Percentiles rank a stretch among this genome's conserved stretches.
phyloP scores from a whole-genome alignment of 92 coral and sea anemone genomes.

The Porites cylindrica region DNA sequence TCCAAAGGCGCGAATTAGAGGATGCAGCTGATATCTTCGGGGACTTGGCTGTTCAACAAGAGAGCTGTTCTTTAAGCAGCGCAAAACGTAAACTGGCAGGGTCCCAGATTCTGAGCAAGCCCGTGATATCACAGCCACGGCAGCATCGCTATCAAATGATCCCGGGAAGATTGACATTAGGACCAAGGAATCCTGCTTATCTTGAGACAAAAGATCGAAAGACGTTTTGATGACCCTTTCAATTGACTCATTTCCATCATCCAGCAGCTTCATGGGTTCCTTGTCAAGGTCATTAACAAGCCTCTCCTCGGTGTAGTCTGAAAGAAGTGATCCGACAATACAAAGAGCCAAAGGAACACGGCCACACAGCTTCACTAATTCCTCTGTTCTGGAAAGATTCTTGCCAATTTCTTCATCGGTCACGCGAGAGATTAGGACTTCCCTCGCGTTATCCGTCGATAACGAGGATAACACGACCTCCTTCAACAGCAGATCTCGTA shows the following conservation, averaged over 20 bases:
- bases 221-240: constrained; percentile 36
- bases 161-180: constrained; percentile 45
- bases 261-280: constrained; percentile 33
- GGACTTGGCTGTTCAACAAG: constrained; percentile 15
- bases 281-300: constrained; percentile 18
- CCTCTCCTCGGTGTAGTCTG: constrained; percentile 23
- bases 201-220: background rate
- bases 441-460: background rate
- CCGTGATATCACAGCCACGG: constrained; percentile 14
- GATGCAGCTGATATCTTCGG: constrained; percentile 30
- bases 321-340: constrained; percentile 44
- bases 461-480: background rate
- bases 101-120: background rate
- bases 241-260: constrained; percentile 6
- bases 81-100: background rate
- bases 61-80: constrained; percentile 12
- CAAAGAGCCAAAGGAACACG: constrained; percentile 55
- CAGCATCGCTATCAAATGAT: constrained; percentile 35
- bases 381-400: background rate
- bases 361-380: constrained; percentile 54
- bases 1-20: constrained; percentile 28
- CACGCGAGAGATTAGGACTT: background rate
- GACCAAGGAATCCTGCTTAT: constrained; percentile 20
- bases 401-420: background rate
- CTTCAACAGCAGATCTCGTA: background rate